Conservation (phyloP, 2,797 vertebrate genomes). For the Tenualosa ilisha region DNA sequence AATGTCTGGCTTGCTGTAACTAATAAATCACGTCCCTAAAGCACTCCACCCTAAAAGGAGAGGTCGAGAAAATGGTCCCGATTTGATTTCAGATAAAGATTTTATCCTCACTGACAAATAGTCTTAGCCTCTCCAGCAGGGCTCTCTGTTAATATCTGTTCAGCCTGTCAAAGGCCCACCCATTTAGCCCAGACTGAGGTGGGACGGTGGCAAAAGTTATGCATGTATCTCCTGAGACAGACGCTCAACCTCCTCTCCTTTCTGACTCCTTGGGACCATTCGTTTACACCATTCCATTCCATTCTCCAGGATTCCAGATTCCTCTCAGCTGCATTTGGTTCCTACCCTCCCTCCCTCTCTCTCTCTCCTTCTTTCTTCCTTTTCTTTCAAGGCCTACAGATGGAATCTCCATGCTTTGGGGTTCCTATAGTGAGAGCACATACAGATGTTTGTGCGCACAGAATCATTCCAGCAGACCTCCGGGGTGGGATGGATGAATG, state of each 20-base stretch:
- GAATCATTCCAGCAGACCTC: slow-evolving; percentile 17
- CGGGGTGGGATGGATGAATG: slow-evolving; percentile 4
- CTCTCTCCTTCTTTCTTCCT: not conserved
- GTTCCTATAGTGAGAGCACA: not conserved
- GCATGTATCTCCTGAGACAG: not conserved
- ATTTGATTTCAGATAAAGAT: not conserved
- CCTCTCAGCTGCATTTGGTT: not conserved
- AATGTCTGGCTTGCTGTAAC: not conserved
- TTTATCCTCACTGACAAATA: not conserved
- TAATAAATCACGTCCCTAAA: not conserved
- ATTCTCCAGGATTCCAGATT: not conserved
- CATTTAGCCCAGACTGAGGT: slow-evolving; percentile 4
- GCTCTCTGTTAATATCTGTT: not conserved
- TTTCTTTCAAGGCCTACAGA: slow-evolving; percentile 4
- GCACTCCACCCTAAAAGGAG: slow-evolving; percentile 1
- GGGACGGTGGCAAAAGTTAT: not conserved
- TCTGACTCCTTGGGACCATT: not conserved
- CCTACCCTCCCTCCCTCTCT: not conserved
- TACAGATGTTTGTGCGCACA: slow-evolving; percentile 10
- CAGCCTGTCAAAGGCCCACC: not conserved
- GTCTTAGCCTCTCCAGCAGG: not conserved
- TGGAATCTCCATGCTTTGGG: not conserved
- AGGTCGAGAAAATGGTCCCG: not conserved
- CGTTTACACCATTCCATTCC: not conserved
- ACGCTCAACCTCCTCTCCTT: not conserved